Conservation (phyloP, 2,888 invertebrate species). For the Thalpophila matura region DNA sequence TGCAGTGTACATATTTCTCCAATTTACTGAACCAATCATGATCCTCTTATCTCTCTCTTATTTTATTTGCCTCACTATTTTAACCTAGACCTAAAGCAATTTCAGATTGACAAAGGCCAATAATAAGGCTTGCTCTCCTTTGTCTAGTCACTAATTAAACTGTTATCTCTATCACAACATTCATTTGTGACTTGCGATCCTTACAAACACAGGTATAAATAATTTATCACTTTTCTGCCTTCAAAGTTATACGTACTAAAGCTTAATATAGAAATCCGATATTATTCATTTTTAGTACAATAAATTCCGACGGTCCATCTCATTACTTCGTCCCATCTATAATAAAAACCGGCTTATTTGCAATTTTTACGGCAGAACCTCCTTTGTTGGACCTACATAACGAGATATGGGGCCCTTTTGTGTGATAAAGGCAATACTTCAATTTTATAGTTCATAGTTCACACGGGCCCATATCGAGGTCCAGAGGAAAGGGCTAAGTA, state of each 20-base stretch:
- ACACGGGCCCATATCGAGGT: constrained; percentile 72
- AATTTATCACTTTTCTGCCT: background rate
- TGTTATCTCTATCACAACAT: constrained; percentile 33
- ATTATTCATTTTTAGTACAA: constrained; percentile 62
- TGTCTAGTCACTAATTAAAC: constrained; percentile 40
- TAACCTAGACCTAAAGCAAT: constrained; percentile 20
- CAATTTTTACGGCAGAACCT: constrained; percentile 84
- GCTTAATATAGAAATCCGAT: constrained; percentile 58
- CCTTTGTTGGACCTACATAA: constrained; percentile 80
- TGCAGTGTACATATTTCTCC: constrained; percentile 23
- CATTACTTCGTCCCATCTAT: constrained; percentile 74
- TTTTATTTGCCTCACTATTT: constrained; percentile 32
- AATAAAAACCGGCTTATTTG: constrained; percentile 83
- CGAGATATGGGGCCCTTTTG: constrained; percentile 83
- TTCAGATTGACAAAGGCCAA: constrained; percentile 44
- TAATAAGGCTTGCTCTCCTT: constrained; percentile 22
- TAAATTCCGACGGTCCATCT: constrained; percentile 71
- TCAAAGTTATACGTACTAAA: constrained; percentile 17
- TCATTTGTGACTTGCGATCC: background rate
- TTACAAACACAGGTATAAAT: background rate
- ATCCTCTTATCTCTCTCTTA: constrained; percentile 17
- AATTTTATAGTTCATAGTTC: constrained; percentile 90
- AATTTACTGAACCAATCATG: constrained; percentile 26
- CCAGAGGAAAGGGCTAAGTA: constrained; percentile 80
- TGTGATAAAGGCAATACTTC: constrained; percentile 84